Conservation (phyloP, 2,797 vertebrate genomes). For the Carcharodon carcharias region DNA sequence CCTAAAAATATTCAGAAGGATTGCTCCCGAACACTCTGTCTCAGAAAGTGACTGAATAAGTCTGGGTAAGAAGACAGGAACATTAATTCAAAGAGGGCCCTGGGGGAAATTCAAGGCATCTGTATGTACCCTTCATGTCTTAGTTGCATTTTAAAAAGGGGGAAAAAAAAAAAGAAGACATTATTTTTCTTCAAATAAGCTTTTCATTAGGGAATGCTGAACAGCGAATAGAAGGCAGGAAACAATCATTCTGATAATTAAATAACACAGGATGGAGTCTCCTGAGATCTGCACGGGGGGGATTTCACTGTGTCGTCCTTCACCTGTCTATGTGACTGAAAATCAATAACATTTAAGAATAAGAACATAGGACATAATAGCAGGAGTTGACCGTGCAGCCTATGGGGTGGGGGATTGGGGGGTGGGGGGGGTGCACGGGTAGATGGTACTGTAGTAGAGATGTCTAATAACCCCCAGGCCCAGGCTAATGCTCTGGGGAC, state of each 20-base stretch:
- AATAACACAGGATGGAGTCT: not conserved
- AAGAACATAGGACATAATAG: not conserved
- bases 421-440: too few species aligned
- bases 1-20: constrained; percentile 1
- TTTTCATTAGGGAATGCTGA: not conserved
- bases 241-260: not conserved
- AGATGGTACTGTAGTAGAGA: too few species aligned
- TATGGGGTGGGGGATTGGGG: too few species aligned
- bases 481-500: too few species aligned
- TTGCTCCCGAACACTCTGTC: not conserved
- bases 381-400: not conserved
- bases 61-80: not conserved
- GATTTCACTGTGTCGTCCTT: not conserved
- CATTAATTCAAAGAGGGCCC: constrained; percentile 21
- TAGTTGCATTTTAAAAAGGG: not conserved
- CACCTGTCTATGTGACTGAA: not conserved
- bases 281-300: not conserved
- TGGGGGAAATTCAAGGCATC: not conserved
- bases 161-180: not conserved
- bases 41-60: constrained; percentile 3
- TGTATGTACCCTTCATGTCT: not conserved
- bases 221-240: not conserved
- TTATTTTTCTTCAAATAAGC: not conserved
- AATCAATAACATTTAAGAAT: not conserved
- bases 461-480: too few species aligned